phyloP scores from a whole-genome alignment of 2,888 invertebrate species.

The Sthenelais limicola region DNA sequence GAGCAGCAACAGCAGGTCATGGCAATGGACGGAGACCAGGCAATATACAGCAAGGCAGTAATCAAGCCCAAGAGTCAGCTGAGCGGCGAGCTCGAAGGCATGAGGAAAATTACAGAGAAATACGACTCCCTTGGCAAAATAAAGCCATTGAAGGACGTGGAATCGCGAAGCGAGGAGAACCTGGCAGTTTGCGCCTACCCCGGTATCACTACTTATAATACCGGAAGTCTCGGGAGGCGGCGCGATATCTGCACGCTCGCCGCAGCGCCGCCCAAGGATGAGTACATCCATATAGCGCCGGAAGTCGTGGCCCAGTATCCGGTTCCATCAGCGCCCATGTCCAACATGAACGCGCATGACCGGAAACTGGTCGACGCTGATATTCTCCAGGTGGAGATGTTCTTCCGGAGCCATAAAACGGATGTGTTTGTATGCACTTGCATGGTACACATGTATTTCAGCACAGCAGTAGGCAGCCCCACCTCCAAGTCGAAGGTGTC shows the following conservation, averaged over 20 bases:
- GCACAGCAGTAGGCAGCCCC: constrained; percentile 51
- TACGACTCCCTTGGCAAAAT: constrained; percentile 64
- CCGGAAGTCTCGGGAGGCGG: not conserved
- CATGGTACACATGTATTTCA: constrained; percentile 76
- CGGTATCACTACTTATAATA: not conserved
- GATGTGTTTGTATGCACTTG: constrained; percentile 85
- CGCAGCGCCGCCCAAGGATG: constrained; percentile 46
- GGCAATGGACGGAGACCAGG: constrained; percentile 20
- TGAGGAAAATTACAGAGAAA: constrained; percentile 62
- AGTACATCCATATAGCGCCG: constrained; percentile 35
- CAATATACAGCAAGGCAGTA: constrained; percentile 48
- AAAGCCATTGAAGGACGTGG: constrained; percentile 11
- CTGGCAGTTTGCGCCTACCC: not conserved
- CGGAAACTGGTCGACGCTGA: constrained; percentile 58
- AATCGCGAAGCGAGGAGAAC: constrained; percentile 15
- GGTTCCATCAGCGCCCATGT: constrained; percentile 22
- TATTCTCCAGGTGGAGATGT: constrained; percentile 68
- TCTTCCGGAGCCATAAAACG: constrained; percentile 81
- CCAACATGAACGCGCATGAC: constrained; percentile 26
- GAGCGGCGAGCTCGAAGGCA: constrained; percentile 41
- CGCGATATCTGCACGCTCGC: constrained; percentile 44
- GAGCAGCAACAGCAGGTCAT: not conserved
- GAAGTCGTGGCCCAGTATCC: constrained; percentile 27
- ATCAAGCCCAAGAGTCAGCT: constrained; percentile 29
- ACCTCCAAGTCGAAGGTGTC: not conserved